Evolutionary conservation across 2,888 invertebrate genomes (phyloP).

Genomic region (Ophion slaviceki): DNA sequence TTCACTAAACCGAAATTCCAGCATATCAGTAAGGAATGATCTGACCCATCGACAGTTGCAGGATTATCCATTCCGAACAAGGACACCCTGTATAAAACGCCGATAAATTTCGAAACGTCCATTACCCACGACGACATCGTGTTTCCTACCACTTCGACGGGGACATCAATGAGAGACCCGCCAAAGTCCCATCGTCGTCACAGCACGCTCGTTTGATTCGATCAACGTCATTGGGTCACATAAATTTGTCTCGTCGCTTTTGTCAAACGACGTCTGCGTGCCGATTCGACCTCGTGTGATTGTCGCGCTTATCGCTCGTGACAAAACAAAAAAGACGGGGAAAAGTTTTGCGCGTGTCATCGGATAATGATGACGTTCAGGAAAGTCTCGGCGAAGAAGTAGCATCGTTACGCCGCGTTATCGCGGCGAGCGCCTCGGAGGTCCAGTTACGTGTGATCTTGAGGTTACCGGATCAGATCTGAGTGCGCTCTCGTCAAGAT

Average conservation of each 20-base stretch:
- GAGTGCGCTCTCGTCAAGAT: too few relatives aligned
- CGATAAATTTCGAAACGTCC: background rate
- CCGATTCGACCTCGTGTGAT: slow-evolving; percentile 28
- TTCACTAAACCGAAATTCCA: too few relatives aligned
- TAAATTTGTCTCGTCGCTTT: slow-evolving; percentile 18
- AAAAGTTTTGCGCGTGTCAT: background rate
- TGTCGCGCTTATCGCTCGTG: slow-evolving; percentile 20
- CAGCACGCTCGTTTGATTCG: background rate
- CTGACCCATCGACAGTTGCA: too few relatives aligned
- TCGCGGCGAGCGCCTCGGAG: background rate
- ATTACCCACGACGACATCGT: background rate
- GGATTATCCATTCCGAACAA: too few relatives aligned
- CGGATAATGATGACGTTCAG: background rate
- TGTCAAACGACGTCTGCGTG: background rate
- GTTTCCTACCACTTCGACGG: background rate
- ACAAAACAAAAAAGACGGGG: background rate
- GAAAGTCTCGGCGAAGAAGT: slow-evolving; percentile 1
- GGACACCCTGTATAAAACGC: background rate
- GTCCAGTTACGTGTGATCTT: too few relatives aligned
- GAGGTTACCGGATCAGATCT: too few relatives aligned
- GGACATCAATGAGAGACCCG: background rate
- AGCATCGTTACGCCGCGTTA: too few relatives aligned
- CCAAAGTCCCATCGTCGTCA: background rate
- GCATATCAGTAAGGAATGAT: too few relatives aligned
- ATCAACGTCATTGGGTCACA: slow-evolving; percentile 14